Evolutionary conservation across 2,888 invertebrate genomes (phyloP).

Genomic region (Ectemnius cavifrons): DNA sequence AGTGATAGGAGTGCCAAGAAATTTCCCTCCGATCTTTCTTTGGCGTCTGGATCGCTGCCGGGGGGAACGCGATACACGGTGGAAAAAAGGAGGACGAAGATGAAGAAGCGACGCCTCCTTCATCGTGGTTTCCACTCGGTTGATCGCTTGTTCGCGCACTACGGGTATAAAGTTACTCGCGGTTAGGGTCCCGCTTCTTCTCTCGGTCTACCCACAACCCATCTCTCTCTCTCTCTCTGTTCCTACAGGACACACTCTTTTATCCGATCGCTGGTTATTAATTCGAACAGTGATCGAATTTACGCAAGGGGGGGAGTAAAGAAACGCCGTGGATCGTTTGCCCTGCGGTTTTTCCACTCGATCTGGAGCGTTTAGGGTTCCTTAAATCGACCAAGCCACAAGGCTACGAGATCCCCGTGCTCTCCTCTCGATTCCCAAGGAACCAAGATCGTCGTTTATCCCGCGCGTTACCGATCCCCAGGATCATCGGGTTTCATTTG

Average conservation of each 20-base stretch:
- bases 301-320: slow-evolving; percentile 41
- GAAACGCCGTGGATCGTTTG: slow-evolving; percentile 21
- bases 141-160: slow-evolving; percentile 67
- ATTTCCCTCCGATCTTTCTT: not conserved
- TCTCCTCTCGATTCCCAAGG: not conserved
- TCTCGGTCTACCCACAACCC: slow-evolving; percentile 24
- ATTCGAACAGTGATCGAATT: slow-evolving; percentile 68
- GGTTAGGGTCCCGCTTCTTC: slow-evolving; percentile 56
- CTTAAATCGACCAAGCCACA: slow-evolving; percentile 29
- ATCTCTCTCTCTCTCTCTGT: slow-evolving; percentile 24
- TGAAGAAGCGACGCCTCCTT: slow-evolving; percentile 45
- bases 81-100: slow-evolving; percentile 34
- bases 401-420: slow-evolving; percentile 12
- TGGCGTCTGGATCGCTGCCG: not conserved
- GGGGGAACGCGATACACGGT: slow-evolving; percentile 67
- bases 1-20: too few relatives aligned
- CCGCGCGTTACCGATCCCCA: too few relatives aligned
- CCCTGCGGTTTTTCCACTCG: slow-evolving; percentile 59
- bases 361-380: slow-evolving; percentile 54
- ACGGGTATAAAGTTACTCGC: slow-evolving; percentile 73
- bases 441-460: not conserved
- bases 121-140: slow-evolving; percentile 69
- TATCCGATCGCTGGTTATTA: slow-evolving; percentile 58
- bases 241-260: slow-evolving; percentile 32
- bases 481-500: not conserved